Evolutionary conservation across 2,113 vertebrate genomes (phyloP).

Genomic region (Fulmarus glacialis): DNA sequence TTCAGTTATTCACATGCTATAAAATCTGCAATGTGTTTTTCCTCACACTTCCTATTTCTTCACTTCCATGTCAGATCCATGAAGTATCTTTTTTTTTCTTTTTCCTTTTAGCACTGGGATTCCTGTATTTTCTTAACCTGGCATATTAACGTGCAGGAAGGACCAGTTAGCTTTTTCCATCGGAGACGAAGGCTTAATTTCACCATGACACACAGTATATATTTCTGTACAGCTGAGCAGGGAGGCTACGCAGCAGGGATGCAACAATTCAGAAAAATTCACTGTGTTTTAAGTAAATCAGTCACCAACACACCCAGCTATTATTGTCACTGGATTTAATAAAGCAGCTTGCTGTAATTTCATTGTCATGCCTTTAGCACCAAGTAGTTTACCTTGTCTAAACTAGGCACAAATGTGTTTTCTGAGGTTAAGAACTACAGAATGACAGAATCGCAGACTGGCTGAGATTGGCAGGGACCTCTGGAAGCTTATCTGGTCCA

Average conservation of each 20-base stretch:
- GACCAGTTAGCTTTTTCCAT: neutral
- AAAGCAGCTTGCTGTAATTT: neutral
- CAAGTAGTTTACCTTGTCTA: neutral
- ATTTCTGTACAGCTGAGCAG: neutral
- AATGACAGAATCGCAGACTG: neutral
- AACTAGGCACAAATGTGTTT: neutral
- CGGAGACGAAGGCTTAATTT: neutral
- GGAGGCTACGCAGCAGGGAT: neutral
- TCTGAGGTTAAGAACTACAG: neutral
- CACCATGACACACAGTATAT: neutral
- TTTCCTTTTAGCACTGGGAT: neutral
- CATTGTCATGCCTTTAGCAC: neutral
- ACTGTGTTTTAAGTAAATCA: neutral
- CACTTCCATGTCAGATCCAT: neutral
- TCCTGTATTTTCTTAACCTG: neutral
- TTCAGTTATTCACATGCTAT: neutral
- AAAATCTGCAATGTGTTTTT: neutral
- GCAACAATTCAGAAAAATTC: neutral
- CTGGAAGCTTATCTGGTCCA: neutral
- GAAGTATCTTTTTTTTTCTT: neutral
- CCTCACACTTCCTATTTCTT: constrained; percentile 21
- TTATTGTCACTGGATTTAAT: neutral
- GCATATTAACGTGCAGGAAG: neutral
- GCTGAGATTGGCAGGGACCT: neutral
- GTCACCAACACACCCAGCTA: neutral